phyloP scores from a whole-genome alignment of 2,113 vertebrate species.

The Gasterosteus aculeatus region DNA sequence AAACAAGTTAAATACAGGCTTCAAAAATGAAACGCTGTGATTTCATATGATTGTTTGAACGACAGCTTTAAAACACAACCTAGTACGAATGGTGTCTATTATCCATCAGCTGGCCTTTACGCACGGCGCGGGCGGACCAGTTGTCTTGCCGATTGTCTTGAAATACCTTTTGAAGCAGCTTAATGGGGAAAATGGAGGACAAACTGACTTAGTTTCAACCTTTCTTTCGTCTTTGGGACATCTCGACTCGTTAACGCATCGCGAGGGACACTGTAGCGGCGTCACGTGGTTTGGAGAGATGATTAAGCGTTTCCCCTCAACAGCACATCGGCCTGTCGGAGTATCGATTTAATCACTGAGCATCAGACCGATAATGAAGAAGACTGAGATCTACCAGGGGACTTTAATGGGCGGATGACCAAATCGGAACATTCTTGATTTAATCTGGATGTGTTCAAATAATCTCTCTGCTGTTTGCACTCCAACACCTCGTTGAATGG shows the following conservation, averaged over 20 bases:
- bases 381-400: background rate
- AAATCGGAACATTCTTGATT: slow-evolving; percentile 39
- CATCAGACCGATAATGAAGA: slow-evolving; percentile 9
- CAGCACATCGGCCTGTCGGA: background rate
- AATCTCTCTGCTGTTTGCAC: background rate
- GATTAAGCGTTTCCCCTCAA: background rate
- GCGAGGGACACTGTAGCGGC: background rate
- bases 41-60: too few species aligned
- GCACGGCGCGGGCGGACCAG: background rate
- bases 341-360: slow-evolving; percentile 42
- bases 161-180: background rate
- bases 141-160: background rate
- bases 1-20: too few species aligned
- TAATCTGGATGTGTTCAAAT: slow-evolving; percentile 25
- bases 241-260: background rate
- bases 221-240: background rate
- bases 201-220: background rate
- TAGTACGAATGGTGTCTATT: background rate
- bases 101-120: too few species aligned
- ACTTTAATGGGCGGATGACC: slow-evolving; percentile 24
- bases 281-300: slow-evolving; percentile 12
- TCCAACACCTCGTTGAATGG: background rate
- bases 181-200: background rate
- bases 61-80: too few species aligned
- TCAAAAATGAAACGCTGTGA: too few species aligned